phyloP scores from a whole-genome alignment of 2,888 invertebrate genomes.

The Eremobia ochroleuca region DNA sequence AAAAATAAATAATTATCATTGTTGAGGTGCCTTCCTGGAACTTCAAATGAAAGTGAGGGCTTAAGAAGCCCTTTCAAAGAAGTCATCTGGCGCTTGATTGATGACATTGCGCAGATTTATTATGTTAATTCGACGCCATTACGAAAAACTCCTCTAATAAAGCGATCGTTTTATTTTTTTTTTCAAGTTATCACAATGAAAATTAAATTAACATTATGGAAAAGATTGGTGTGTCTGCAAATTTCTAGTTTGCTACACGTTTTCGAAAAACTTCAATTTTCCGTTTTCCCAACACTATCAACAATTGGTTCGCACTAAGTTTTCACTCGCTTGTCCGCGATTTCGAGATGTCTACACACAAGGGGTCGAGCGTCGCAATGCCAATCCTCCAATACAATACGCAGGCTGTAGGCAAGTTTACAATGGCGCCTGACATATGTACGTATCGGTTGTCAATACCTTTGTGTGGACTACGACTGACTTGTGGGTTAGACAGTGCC shows the following conservation, averaged over 20 bases:
- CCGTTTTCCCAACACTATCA: neutral
- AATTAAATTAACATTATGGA: neutral
- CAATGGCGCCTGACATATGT: constrained; percentile 60
- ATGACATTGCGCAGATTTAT: constrained; percentile 86
- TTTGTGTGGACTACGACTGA: constrained; percentile 56
- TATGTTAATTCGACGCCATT: constrained; percentile 87
- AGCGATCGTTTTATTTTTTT: constrained; percentile 39
- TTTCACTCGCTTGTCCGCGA: constrained; percentile 18
- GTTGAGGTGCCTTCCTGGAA: constrained; percentile 66
- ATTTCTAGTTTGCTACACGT: neutral
- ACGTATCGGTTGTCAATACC: constrained; percentile 62
- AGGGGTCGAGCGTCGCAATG: constrained; percentile 52
- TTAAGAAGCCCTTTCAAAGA: constrained; percentile 87
- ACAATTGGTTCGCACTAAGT: neutral
- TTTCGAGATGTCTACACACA: constrained; percentile 27
- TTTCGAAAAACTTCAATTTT: neutral
- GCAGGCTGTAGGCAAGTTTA: constrained; percentile 60
- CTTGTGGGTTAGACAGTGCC: constrained; percentile 32
- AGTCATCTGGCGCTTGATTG: constrained; percentile 86
- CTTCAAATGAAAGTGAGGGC: constrained; percentile 88
- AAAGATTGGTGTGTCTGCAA: neutral
- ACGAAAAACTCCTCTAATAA: constrained; percentile 71
- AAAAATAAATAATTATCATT: constrained; percentile 78
- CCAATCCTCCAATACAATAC: constrained; percentile 56
- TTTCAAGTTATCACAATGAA: constrained; percentile 13